Evolutionary conservation across 64 coral and sea anemone species (phyloP), one percentile per base, ranked within the genome.

Genomic region (Montipora cactus): DNA sequence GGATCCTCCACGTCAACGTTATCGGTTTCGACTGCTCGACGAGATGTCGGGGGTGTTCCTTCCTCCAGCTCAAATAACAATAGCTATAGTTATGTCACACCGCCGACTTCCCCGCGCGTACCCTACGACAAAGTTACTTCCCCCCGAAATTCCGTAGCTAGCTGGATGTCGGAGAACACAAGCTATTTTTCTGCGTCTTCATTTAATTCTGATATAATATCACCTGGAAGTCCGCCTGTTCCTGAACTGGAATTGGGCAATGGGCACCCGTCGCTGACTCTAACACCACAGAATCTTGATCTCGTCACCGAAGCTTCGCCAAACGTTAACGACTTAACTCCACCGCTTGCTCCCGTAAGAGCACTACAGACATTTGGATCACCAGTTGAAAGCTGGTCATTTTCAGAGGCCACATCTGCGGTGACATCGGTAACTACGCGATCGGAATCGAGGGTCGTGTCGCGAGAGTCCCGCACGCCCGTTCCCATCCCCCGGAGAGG

Each of bases 1-100:
- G 61, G 66, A 19, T 79, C 92, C 49, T 80, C 92, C 9, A 47
- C 12, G 5, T 79, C 83, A 81, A 93, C 92, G 3, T 20, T 88
- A 53, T 68, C 75, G 5, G 22, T 64, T 25, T 61, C 67, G 2
- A 88, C 58, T 16, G 9, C 82, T 45, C 44, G 44, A 1, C 64
- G 28, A 64, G 64, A 66, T 15, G 10, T n/a, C 14, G 64, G 8
- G 44, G 19, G 16, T 19, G 13, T 71, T 45, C 3, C 64, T n/a
- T 23, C 46, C 8, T 37, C 61, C 4, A 19, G 66, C 0, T 71
- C 45, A 18, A 84, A 28, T 59, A 9, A 1, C 59, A 93, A 93
- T 75, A 76, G 84, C 2, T 87, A 88, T 72, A 88, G 23, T 86
- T 86, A 71, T 8, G 84, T 93, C 1, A 37, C 83, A 18, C 76